Percentiles rank a stretch among this genome's conserved stretches.
These are phyloP conservation scores for Odontomyia ornata DNA, from an alignment of 2,888 invertebrate species.

Conservation along the genomic window DNA sequence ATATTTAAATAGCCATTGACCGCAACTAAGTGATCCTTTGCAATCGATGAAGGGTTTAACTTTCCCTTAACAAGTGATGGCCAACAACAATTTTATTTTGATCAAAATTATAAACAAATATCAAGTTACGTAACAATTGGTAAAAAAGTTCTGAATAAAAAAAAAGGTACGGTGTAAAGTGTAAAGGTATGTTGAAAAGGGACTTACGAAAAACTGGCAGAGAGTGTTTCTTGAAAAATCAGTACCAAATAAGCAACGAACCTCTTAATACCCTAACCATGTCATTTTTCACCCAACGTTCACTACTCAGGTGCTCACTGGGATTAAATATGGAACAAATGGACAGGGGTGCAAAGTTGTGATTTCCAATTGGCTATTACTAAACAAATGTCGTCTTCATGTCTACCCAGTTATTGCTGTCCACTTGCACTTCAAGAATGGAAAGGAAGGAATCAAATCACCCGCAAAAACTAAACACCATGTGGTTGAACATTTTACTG, in stretches of 20 bases:
- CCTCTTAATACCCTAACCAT: too few species aligned
- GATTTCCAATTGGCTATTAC: constrained; percentile 26
- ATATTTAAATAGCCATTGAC: constrained; percentile 35
- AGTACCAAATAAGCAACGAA: too few species aligned
- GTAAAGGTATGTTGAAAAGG: too few species aligned
- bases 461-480: constrained; percentile 29
- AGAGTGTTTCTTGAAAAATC: too few species aligned
- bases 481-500: constrained; percentile 36
- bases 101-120: constrained; percentile 39
- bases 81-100: constrained; percentile 13
- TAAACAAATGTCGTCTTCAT: constrained; percentile 34
- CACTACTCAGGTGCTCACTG: too few species aligned
- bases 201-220: too few species aligned
- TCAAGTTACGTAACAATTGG: constrained; percentile 23
- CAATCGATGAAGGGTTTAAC: not conserved
- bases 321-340: not conserved
- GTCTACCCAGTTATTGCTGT: not conserved
- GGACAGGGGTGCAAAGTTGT: not conserved
- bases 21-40: constrained; percentile 35
- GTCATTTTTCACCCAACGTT: too few species aligned
- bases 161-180: too few species aligned
- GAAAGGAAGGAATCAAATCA: constrained; percentile 33
- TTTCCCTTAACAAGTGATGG: not conserved
- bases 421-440: not conserved
- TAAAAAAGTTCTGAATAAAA: not conserved